A percentile compares a stretch with the other conserved stretches of the same genome.
Evolutionary conservation across 64 coral and sea anemone genomes (phyloP).

Genomic region (Porites lutea): DNA sequence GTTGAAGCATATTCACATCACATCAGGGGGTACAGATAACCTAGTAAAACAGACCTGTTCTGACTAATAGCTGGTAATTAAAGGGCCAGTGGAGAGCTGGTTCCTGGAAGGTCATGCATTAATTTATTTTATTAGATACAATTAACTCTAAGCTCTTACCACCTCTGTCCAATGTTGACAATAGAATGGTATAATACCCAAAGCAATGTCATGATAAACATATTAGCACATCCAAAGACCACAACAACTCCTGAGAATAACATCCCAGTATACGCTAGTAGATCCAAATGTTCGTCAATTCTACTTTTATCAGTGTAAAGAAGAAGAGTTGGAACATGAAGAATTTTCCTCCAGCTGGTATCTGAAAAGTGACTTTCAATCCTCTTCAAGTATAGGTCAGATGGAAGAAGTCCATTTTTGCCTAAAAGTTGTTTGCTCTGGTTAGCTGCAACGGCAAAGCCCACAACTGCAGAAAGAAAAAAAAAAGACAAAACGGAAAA

Average conservation of each 20-base stretch:
- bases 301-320: constrained; percentile 75
- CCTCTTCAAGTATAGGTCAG: constrained; percentile 77
- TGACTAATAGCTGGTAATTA: too few species aligned
- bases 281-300: constrained; percentile 81
- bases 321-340: constrained; percentile 84
- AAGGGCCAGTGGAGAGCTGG: too few species aligned
- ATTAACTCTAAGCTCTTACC: constrained; percentile 53
- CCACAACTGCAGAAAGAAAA: constrained; percentile 73
- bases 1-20: too few species aligned
- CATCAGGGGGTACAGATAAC: too few species aligned
- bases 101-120: too few species aligned
- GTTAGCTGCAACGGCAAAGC: constrained; percentile 86
- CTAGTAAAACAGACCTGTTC: too few species aligned
- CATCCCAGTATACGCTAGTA: constrained; percentile 85
- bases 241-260: constrained; percentile 77
- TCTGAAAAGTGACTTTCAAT: constrained; percentile 85
- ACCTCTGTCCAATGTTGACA: constrained; percentile 94
- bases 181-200: constrained; percentile 97
- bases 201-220: constrained; percentile 81
- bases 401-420: constrained; percentile 91
- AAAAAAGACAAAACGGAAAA: not conserved
- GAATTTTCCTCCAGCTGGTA: constrained; percentile 67
- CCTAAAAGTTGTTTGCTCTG: constrained; percentile 96
- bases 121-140: not conserved
- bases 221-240: constrained; percentile 81